These are phyloP conservation scores for Teleiodes luculella DNA, from an alignment of 2,888 invertebrate genomes.

Conservation along the genomic window DNA sequence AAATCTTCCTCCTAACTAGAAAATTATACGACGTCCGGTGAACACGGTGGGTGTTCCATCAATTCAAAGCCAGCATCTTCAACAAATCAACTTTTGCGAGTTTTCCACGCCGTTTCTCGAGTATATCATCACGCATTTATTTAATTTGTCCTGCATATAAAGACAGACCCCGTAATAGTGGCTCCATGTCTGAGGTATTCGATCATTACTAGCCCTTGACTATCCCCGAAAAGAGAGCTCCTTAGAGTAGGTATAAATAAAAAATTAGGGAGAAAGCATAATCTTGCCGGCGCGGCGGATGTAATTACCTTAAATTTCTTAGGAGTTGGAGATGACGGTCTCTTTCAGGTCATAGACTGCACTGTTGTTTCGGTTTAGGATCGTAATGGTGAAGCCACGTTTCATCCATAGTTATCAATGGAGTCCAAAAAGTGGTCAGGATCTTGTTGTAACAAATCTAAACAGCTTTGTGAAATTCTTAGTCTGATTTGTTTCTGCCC, in stretches of 20 bases:
- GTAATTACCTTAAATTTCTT: constrained; percentile 23
- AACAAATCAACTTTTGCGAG: constrained; percentile 15
- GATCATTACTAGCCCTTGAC: constrained; percentile 11
- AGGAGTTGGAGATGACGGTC: constrained; percentile 19
- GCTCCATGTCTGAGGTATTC: constrained; percentile 14
- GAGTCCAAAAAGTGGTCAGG: constrained; percentile 14
- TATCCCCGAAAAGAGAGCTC: constrained; percentile 4
- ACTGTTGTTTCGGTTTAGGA: constrained; percentile 22
- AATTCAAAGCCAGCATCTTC: constrained; percentile 7
- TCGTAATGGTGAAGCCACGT: constrained; percentile 19
- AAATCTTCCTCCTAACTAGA: too few relatives aligned
- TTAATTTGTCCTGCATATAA: constrained; percentile 12
- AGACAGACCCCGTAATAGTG: constrained; percentile 9
- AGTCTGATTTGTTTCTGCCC: constrained; percentile 11
- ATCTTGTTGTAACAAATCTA: constrained; percentile 12
- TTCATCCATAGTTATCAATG: constrained; percentile 4
- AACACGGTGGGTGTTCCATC: neutral
- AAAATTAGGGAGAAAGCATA: too few relatives aligned
- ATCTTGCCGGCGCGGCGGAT: constrained; percentile 17
- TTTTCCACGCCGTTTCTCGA: constrained; percentile 18
- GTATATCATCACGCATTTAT: constrained; percentile 18
- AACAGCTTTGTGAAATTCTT: constrained; percentile 11
- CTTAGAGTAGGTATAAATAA: too few relatives aligned
- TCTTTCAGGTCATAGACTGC: constrained; percentile 21
- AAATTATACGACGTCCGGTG: neutral